Evolutionary conservation across 30 jellyfish, hydroid and myxozoan genomes (phyloP).

Genomic region (Aurelia aurita): DNA sequence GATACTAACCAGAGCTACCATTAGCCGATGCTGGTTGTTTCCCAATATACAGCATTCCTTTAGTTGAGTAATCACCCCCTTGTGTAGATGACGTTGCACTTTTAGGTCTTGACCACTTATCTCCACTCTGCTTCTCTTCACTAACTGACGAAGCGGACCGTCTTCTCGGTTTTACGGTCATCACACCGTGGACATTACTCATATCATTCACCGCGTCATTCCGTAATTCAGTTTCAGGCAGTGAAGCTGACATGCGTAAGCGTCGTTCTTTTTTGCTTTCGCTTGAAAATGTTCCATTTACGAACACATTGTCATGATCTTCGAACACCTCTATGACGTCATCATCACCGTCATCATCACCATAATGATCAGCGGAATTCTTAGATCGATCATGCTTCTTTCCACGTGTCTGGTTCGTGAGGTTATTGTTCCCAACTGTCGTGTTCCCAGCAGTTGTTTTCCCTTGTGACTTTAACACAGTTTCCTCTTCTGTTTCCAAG

Average conservation of each 20-base stretch:
- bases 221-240: constrained; percentile 71
- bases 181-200: constrained; percentile 26
- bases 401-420: constrained; percentile 10
- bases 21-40: not conserved
- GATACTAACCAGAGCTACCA: constrained; percentile 42
- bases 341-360: not conserved
- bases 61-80: constrained; percentile 6
- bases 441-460: constrained; percentile 83
- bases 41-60: constrained; percentile 34
- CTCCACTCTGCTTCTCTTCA: constrained; percentile 51
- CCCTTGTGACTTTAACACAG: constrained; percentile 71
- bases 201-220: constrained; percentile 44
- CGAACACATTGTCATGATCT: constrained; percentile 31
- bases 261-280: constrained; percentile 71
- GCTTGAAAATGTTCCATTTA: constrained; percentile 29
- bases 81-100: constrained; percentile 40
- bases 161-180: constrained; percentile 58
- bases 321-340: constrained; percentile 53
- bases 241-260: constrained; percentile 59
- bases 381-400: constrained; percentile 1
- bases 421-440: constrained; percentile 66
- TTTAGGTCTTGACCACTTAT: constrained; percentile 68
- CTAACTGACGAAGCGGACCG: constrained; percentile 69
- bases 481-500: constrained; percentile 70
- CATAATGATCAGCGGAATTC: not conserved